Base-by-base conservation (phyloP, 2,888 invertebrate species). In the Drosophila aldrichi region DNA sequence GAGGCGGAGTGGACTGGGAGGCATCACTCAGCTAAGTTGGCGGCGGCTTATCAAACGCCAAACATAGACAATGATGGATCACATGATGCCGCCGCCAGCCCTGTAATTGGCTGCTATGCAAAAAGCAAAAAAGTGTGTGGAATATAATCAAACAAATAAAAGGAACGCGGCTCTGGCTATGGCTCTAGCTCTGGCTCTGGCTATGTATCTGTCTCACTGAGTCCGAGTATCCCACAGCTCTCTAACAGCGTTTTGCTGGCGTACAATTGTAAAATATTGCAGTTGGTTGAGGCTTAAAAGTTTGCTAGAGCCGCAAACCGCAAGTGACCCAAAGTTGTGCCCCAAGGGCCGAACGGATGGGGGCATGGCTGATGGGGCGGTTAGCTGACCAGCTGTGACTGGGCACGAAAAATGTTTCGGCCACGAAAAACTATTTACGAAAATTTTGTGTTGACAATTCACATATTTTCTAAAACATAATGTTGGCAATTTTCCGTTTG, bases 381-480 rank as follows among this genome's bases (percentile, higher is more conserved):
- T 46, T 58, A 55, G n/a, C 43, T 64, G 61, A 63, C 64, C 88
- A 81, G 77, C 70, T 80, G 77, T 55, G 75, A 66, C 69, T 77
- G 61, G 49, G 82, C 68, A 74, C 77, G 72, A 80, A 78, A 78
- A 77, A 79, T 79, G 80, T 79, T 76, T 72, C 51, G 64, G 62
- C 65, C 59, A 81, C 81, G 74, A 81, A 89, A 88, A 89, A 87
- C 88, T 89, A 87, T 87, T 88, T 87, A 81, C 87, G 75, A 87
- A 81, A 87, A 88, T 87, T 90, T 82, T 83, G 82, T 82, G 90
- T 91, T 90, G 90, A 89, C 91, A 90, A 91, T 91, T 90, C 88
- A 81, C 81, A 89, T 86, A 90, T 90, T 90, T 91, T 83, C 81
- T 75, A 88, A 90, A 91, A 90, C 89, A 90, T 90, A 81, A 82